Base-by-base conservation (phyloP, 2,113 vertebrate species). In the Sardina pilchardus region DNA sequence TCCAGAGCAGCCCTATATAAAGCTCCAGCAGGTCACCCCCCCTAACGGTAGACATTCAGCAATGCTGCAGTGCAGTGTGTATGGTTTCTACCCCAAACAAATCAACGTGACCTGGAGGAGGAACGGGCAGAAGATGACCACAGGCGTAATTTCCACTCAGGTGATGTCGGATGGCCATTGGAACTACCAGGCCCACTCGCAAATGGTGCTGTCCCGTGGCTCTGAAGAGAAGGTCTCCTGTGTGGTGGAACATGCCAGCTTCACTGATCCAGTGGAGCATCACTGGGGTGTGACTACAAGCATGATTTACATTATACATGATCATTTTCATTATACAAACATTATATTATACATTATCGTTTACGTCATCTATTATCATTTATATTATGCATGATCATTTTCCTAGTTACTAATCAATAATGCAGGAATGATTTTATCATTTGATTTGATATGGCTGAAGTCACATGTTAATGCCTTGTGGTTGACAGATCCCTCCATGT, bases 101-200 rank as follows among this genome's bases (percentile, higher is more conserved):
- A 89, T 90, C 75, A 87, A 83, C 42, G 63, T 90, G 53, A 86
- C 85, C 17, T 90, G 88, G 90, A 71, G 89, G 47, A 88, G 84
- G 45, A 48, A 89, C n/a, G 87, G 86, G 39, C 6, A 12, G 34
- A 59, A 44, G 45, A 6, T 87, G 39, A 36, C 14, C 9, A 10
- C 39, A 7, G 87, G 63, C 43, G 88, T 90, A 80, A 85, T 80
- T 1, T 82, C 86, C 53, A 89, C 56, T 6, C 88, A 89, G 43
- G 90, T 89, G 83, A 16, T 88, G 34, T n/a, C 86, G n/a, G 3
- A 89, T 86, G 88, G 84, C 83, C 59, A 90, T 84, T 90, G 88
- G 86, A 81, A 19, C 47, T 88, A 89, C 21, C 90, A 90, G 81
- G 80, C 87, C 21, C 90, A 90, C 81, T 89, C 88, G 5, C 17